These are phyloP conservation scores for Coenonympha arcania DNA, from an alignment of 2,888 invertebrate species.

Conservation along the genomic window DNA sequence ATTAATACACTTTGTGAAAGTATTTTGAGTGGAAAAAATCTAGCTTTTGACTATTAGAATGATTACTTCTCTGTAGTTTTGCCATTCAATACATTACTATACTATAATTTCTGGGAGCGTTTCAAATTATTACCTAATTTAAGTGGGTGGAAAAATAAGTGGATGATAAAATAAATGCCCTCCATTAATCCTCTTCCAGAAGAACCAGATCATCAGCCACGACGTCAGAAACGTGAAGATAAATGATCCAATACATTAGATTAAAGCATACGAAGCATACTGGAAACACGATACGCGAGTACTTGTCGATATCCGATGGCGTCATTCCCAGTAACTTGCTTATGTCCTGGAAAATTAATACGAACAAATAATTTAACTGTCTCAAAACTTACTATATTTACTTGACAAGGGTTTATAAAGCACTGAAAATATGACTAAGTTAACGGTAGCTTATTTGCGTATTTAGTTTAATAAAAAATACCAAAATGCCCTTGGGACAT, in stretches of 20 bases:
- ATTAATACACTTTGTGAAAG: not conserved
- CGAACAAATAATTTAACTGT: not conserved
- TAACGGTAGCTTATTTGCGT: too few species aligned
- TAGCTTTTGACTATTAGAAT: not conserved
- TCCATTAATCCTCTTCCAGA: slow-evolving; percentile 78
- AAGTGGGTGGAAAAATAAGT: slow-evolving; percentile 55
- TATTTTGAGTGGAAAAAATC: not conserved
- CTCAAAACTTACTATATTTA: too few species aligned
- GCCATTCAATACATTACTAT: not conserved
- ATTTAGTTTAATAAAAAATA: too few species aligned
- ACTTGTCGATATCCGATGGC: slow-evolving; percentile 99
- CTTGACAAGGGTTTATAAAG: too few species aligned
- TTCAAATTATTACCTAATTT: slow-evolving; percentile 57
- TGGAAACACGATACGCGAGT: slow-evolving; percentile 98
- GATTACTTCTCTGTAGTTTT: not conserved
- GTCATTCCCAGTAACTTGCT: slow-evolving; percentile 93
- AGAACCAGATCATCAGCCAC: slow-evolving; percentile 94
- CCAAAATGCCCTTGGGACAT: too few species aligned
- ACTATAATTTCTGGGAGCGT: slow-evolving; percentile 32
- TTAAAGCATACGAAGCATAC: slow-evolving; percentile 99
- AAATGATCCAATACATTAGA: slow-evolving; percentile 98
- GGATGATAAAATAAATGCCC: slow-evolving; percentile 50
- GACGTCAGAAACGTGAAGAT: slow-evolving; percentile 95
- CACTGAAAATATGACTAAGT: too few species aligned
- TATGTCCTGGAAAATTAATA: slow-evolving; percentile 76